A percentile compares a stretch with the other conserved stretches of the same genome.
These are phyloP conservation scores for Conistra vaccinii DNA, from an alignment of 2,888 invertebrate species.

Conservation along the genomic window DNA sequence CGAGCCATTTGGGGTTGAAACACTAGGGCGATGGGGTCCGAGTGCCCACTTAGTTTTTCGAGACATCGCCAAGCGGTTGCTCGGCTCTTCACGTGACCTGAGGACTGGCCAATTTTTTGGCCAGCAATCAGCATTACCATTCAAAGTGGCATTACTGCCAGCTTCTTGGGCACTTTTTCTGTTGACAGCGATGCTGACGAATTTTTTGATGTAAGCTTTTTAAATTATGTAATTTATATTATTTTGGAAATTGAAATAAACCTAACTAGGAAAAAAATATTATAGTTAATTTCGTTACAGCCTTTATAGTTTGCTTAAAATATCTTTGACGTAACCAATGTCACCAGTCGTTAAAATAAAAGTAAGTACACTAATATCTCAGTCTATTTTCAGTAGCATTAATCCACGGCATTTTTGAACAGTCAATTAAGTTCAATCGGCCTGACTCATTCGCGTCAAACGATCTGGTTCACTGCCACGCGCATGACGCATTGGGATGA, in stretches of 20 bases:
- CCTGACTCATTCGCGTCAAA: constrained; percentile 40
- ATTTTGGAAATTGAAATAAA: not conserved
- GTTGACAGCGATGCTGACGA: too few species aligned
- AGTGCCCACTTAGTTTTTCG: too few species aligned
- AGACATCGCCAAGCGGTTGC: too few species aligned
- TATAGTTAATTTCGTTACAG: too few species aligned
- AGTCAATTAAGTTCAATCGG: constrained; percentile 38
- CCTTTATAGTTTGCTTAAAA: too few species aligned
- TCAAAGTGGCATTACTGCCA: too few species aligned
- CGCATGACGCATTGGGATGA: constrained; percentile 41
- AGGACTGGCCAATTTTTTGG: too few species aligned
- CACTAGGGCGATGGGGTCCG: too few species aligned
- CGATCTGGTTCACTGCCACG: constrained; percentile 22
- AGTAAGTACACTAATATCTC: not conserved
- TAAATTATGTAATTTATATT: not conserved
- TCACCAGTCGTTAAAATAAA: constrained; percentile 9
- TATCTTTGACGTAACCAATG: constrained; percentile 1
- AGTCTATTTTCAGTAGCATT: constrained; percentile 21
- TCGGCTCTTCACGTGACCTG: too few species aligned
- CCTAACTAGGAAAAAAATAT: not conserved
- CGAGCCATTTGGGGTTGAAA: too few species aligned
- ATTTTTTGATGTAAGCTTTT: not conserved
- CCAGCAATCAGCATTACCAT: too few species aligned
- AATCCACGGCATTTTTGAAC: constrained; percentile 17
- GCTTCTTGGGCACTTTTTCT: too few species aligned